Evolutionary conservation across 2,797 vertebrate species (phyloP), one percentile per base, ranked within the genome.

Genomic region (Cyclopterus lumpus): DNA sequence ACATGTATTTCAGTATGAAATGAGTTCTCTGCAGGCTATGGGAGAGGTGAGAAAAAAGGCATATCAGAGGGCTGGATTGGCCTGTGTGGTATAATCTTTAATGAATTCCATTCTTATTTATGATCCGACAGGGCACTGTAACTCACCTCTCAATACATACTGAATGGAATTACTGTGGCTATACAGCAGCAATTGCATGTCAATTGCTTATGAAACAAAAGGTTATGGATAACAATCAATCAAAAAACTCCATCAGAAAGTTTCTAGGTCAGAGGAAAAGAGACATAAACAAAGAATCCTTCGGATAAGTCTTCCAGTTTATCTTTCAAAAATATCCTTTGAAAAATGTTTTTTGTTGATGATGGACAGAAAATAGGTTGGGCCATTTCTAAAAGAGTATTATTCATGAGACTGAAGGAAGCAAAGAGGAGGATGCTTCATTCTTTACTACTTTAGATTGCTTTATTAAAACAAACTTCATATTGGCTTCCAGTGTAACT

Each of bases 21-120:
- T 90, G 79, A 92, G 90, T 90, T 93, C 87, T 91, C 86, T 91
- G 88, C 82, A 83, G 89, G 88, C 86, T 87, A 86, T 62, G 64
- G 73, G 66, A 86, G 86, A 93, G 86, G 83, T 86, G 88, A 89
- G 83, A 83, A 83, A 88, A 80, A 81, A 88, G 73, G 64, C 77
- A 77, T 82, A 90, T 89, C 67, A 73, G 73, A 86, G 65, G 59
- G 61, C 81, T 73, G 84, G 75, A 91, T 89, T 89, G 86, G 77
- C 75, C 84, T 86, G 83, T 67, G 62, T 84, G 81, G 79, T 85
- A 86, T 92, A 90, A 92, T 92, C 92, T 90, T 90, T 90, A 90
- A 93, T 93, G 87, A 93, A 94, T 93, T 93, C 81, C 69, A 90
- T 92, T 93, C 86, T 93, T 94, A 93, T 93, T 93, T 93, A 94